A percentile compares a stretch with the other conserved stretches of the same genome.
Evolutionary conservation across 2,113 vertebrate species (phyloP).

Genomic region (Collichthys lucidus): DNA sequence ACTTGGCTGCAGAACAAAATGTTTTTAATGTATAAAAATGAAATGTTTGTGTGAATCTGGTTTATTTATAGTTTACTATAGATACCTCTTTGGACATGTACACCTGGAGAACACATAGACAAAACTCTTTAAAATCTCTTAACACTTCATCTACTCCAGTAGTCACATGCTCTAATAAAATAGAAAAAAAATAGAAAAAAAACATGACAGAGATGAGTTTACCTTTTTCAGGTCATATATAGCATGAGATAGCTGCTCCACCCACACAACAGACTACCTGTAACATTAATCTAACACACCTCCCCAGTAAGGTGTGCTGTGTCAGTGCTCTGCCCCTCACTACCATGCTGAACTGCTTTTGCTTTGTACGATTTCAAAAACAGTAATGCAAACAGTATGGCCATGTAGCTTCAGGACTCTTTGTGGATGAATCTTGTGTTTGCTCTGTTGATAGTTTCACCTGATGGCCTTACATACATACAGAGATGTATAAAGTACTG

Average conservation of each 20-base stretch:
- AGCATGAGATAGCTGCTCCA: not conserved
- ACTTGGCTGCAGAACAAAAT: not conserved
- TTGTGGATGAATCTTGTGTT: not conserved
- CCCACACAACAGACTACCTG: not conserved
- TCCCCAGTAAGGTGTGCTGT: not conserved
- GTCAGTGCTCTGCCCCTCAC: not conserved
- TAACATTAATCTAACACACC: not conserved
- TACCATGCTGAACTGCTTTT: too few species aligned
- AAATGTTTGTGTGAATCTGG: not conserved
- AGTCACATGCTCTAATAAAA: not conserved
- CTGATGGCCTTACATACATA: too few species aligned
- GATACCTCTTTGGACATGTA: not conserved
- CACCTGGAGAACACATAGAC: conserved; percentile 1
- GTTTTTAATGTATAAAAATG: not conserved
- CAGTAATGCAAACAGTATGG: not conserved
- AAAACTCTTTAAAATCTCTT: not conserved
- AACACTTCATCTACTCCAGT: not conserved
- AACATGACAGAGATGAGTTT: too few species aligned
- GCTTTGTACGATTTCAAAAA: not conserved
- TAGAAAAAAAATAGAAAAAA: not conserved
- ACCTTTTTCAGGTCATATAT: too few species aligned
- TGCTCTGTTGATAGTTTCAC: too few species aligned
- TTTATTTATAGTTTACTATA: not conserved
- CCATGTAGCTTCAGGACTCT: not conserved
- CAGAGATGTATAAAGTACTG: too few species aligned